These are phyloP conservation scores for Caenorhabditis remanei DNA, from an alignment of 1,140 invertebrate species.

Conservation along the genomic window DNA sequence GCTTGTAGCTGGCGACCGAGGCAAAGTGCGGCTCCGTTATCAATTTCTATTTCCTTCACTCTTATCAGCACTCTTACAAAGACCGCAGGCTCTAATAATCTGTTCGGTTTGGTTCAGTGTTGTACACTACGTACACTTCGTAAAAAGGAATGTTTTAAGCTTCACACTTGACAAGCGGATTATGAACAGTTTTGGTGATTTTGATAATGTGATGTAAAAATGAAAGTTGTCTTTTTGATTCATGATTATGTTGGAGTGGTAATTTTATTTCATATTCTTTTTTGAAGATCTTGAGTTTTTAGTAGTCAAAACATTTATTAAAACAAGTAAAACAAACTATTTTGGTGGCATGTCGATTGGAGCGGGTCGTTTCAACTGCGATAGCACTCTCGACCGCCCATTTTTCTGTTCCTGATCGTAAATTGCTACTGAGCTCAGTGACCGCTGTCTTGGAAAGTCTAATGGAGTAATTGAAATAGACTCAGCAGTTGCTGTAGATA, in stretches of 20 bases:
- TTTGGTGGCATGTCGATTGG: constrained; percentile 30
- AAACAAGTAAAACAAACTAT: not conserved
- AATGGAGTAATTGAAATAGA: constrained; percentile 27
- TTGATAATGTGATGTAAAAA: not conserved
- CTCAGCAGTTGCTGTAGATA: constrained; percentile 20
- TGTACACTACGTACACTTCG: not conserved
- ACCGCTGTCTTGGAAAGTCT: constrained; percentile 28
- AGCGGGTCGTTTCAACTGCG: constrained; percentile 33
- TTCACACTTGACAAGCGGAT: constrained; percentile 31
- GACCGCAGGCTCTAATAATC: not conserved
- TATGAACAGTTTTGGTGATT: not conserved
- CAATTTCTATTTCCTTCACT: constrained; percentile 7
- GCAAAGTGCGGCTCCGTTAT: constrained; percentile 13
- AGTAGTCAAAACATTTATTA: not conserved
- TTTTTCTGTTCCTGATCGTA: constrained; percentile 50
- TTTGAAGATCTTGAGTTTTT: too few species aligned
- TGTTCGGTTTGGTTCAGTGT: not conserved
- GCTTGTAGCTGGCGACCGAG: constrained; percentile 31
- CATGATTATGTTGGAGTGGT: too few species aligned
- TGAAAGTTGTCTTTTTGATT: not conserved
- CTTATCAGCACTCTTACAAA: not conserved
- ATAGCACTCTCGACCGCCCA: constrained; percentile 28
- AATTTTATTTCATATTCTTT: too few species aligned
- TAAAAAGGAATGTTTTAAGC: not conserved
- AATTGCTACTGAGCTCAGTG: constrained; percentile 20